Evolutionary conservation across 2,888 invertebrate genomes (phyloP).

Genomic region (Pandemis heparana): DNA sequence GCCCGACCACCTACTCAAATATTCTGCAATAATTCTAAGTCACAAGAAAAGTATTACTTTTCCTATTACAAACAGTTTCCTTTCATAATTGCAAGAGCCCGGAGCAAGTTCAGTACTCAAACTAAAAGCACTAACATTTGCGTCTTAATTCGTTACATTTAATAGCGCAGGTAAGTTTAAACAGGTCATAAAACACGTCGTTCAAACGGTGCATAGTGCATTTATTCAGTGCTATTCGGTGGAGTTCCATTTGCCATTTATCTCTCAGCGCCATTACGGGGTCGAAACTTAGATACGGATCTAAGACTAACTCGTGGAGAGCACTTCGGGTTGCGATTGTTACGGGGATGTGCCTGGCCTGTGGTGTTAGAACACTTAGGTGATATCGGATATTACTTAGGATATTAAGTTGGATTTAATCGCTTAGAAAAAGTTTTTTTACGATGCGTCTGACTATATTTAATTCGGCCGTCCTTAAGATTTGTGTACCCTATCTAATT

Average conservation of each 20-base stretch:
- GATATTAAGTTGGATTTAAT: background rate
- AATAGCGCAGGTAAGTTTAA: conserved; percentile 43
- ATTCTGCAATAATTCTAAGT: too few species aligned
- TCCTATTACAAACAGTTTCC: background rate
- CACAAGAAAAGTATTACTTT: background rate
- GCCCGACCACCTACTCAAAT: too few species aligned
- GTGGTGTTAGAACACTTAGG: background rate
- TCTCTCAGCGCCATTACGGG: conserved; percentile 47
- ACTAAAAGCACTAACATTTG: conserved; percentile 40
- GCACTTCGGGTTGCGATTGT: conserved; percentile 23
- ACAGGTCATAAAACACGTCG: conserved; percentile 43
- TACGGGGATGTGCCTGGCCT: conserved; percentile 23
- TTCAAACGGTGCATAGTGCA: conserved; percentile 44
- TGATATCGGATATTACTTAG: conserved; percentile 34
- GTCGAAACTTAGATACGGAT: conserved; percentile 49
- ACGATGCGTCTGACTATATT: too few species aligned
- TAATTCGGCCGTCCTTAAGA: too few species aligned
- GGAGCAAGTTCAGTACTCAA: conserved; percentile 30
- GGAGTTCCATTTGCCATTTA: conserved; percentile 49
- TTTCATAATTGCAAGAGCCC: background rate
- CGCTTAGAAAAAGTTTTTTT: too few species aligned
- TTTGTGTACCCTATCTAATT: too few species aligned
- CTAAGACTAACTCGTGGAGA: conserved; percentile 40
- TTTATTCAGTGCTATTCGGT: conserved; percentile 42
- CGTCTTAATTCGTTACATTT: conserved; percentile 42